A percentile compares a stretch with the other conserved stretches of the same genome.
phyloP scores from a whole-genome alignment of 1,140 invertebrate species.

The Drosophila littoralis region DNA sequence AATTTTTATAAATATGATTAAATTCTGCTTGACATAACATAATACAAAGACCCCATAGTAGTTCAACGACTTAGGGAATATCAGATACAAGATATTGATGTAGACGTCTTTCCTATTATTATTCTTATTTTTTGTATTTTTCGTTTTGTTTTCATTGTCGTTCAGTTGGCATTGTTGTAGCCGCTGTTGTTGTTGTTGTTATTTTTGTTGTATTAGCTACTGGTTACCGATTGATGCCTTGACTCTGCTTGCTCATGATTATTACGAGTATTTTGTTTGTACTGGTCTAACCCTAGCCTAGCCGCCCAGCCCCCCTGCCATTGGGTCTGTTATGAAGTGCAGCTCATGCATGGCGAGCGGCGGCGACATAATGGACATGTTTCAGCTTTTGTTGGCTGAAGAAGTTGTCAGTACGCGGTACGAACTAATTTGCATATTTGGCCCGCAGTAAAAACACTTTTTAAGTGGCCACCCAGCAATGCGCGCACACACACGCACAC shows the following conservation, averaged over 20 bases:
- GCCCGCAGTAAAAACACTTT: slow-evolving; percentile 79
- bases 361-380: slow-evolving; percentile 80
- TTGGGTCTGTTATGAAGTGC: slow-evolving; percentile 13
- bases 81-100: slow-evolving; percentile 1
- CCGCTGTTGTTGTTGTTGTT: slow-evolving; percentile 7
- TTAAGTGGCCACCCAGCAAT: slow-evolving; percentile 75
- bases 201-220: slow-evolving; percentile 28
- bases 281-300: slow-evolving; percentile 37
- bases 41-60: neutral
- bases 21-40: neutral
- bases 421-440: slow-evolving; percentile 81
- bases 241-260: slow-evolving; percentile 29
- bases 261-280: slow-evolving; percentile 54
- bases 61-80: slow-evolving; percentile 12
- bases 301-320: neutral
- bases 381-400: slow-evolving; percentile 77
- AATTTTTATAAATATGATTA: too few species aligned
- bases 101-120: slow-evolving; percentile 4
- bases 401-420: slow-evolving; percentile 72
- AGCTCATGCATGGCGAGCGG: slow-evolving; percentile 72
- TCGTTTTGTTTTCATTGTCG: slow-evolving; percentile 19
- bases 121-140: neutral
- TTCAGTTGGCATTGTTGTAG: neutral
- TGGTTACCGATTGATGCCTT: slow-evolving; percentile 41
- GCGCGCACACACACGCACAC: slow-evolving; percentile 7